A percentile compares a stretch with the other conserved stretches of the same genome.
These are phyloP conservation scores for Sarcophaga subvicina DNA, from an alignment of 2,888 invertebrate genomes.

Conservation along the genomic window DNA sequence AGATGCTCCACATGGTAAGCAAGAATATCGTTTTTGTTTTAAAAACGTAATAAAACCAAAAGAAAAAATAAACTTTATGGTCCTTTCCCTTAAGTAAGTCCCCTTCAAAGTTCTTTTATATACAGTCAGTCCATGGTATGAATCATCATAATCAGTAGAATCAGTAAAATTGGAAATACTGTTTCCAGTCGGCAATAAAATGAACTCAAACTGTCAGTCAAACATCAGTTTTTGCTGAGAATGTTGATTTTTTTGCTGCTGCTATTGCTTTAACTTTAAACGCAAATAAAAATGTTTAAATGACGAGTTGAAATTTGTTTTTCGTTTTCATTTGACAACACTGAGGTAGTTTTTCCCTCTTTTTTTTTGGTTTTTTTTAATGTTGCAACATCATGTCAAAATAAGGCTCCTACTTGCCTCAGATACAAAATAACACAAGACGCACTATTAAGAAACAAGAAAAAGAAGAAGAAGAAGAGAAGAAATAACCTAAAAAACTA, in stretches of 20 bases:
- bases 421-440: slow-evolving; percentile 52
- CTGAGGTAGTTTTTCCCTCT: slow-evolving; percentile 12
- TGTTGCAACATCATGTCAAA: not conserved
- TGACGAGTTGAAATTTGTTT: slow-evolving; percentile 45
- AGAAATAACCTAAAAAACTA: slow-evolving; percentile 7
- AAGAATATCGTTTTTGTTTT: not conserved
- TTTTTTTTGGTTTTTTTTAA: not conserved
- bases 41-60: not conserved
- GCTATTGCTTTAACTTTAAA: not conserved
- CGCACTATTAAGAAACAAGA: slow-evolving; percentile 21
- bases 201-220: slow-evolving; percentile 63
- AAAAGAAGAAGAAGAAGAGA: slow-evolving; percentile 12
- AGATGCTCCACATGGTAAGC: not conserved
- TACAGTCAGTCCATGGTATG: slow-evolving; percentile 22
- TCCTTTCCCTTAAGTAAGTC: not conserved
- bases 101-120: not conserved
- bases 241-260: not conserved
- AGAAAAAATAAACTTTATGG: not conserved
- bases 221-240: slow-evolving; percentile 50
- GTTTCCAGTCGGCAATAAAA: slow-evolving; percentile 34
- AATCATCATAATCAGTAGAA: slow-evolving; percentile 40
- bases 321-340: slow-evolving; percentile 38
- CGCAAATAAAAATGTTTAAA: slow-evolving; percentile 4
- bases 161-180: slow-evolving; percentile 15
- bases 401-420: slow-evolving; percentile 16